Evolutionary conservation across 2,888 invertebrate species (phyloP).

Genomic region (Drosophila nigricruria): DNA sequence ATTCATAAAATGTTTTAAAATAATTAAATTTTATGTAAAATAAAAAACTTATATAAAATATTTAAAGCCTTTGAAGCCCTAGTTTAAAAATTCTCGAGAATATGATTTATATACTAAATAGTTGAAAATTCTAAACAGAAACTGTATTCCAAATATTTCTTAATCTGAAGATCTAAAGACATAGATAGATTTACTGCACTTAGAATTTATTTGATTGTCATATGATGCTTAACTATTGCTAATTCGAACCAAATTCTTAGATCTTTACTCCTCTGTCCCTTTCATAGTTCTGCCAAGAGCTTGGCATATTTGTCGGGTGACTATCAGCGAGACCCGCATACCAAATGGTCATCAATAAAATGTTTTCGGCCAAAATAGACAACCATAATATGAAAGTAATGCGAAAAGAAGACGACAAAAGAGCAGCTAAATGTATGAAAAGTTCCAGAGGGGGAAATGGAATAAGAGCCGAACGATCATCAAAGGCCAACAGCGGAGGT

Average conservation of each 20-base stretch:
- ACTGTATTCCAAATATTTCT: not conserved
- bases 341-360: conserved; percentile 43
- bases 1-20: too few relatives aligned
- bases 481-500: conserved; percentile 71
- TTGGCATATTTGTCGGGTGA: not conserved
- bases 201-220: not conserved
- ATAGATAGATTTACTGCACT: not conserved
- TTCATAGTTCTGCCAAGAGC: not conserved
- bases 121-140: too few relatives aligned
- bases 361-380: conserved; percentile 50
- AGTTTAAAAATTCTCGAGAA: not conserved
- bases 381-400: conserved; percentile 42
- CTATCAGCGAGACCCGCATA: conserved; percentile 17
- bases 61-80: not conserved
- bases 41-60: too few relatives aligned
- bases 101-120: too few relatives aligned
- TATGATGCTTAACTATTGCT: not conserved
- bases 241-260: not conserved
- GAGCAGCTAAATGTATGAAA: not conserved
- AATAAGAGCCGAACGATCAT: conserved; percentile 48
- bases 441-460: not conserved
- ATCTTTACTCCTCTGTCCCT: not conserved
- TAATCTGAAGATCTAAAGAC: not conserved
- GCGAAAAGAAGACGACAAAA: conserved; percentile 35
- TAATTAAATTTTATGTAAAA: too few relatives aligned